These are phyloP conservation scores for Astur gentilis DNA, from an alignment of 2,113 vertebrate species.

Conservation along the genomic window DNA sequence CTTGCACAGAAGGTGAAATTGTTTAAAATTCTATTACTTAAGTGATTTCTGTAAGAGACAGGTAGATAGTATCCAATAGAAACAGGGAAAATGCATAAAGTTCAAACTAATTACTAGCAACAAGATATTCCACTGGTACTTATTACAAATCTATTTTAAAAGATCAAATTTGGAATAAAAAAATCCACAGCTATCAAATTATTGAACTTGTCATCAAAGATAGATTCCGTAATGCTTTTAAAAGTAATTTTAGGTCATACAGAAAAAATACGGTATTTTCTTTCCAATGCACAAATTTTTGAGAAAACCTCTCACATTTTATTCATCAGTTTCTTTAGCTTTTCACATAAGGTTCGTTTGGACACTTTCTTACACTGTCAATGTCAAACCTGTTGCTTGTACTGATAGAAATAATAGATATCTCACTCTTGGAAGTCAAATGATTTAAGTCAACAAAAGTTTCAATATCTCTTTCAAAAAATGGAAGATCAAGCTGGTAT, in stretches of 20 bases:
- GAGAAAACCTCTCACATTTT: neutral
- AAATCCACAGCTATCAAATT: neutral
- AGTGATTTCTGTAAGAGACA: neutral
- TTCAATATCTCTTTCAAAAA: neutral
- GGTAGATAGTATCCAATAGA: neutral
- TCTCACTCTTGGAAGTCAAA: neutral
- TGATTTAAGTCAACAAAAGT: neutral
- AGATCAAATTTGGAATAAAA: neutral
- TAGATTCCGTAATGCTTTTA: neutral
- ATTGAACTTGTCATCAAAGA: neutral
- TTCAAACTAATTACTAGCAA: neutral
- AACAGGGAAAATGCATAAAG: neutral
- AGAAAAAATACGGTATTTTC: neutral
- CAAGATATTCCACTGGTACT: neutral
- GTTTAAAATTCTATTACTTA: neutral
- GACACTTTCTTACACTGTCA: neutral
- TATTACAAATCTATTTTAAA: neutral
- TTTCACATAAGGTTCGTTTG: neutral
- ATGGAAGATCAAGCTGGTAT: neutral
- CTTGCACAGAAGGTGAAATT: neutral
- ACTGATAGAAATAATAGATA: neutral
- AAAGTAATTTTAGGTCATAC: neutral
- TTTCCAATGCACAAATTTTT: neutral
- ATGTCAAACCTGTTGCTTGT: neutral
- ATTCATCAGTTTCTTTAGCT: neutral